Evolutionary conservation across 2,888 invertebrate genomes (phyloP).

Genomic region (Drosophila setosimentum): DNA sequence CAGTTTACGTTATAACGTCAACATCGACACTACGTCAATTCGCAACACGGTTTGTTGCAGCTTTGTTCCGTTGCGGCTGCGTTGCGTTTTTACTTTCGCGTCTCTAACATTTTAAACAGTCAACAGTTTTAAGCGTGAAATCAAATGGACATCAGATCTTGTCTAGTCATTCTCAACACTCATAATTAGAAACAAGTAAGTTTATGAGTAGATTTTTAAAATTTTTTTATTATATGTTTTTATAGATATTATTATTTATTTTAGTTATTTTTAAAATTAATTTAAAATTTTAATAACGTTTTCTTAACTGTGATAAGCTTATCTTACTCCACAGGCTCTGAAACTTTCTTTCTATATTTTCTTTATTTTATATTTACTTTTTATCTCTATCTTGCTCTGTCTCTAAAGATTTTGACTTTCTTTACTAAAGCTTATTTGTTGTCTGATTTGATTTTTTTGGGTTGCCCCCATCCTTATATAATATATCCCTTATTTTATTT

Average conservation of each 20-base stretch:
- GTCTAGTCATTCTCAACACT: neutral
- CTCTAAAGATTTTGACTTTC: neutral
- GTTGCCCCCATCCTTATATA: neutral
- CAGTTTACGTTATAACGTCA: conserved; percentile 76
- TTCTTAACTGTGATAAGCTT: neutral
- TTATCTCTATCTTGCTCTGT: neutral
- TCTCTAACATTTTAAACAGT: conserved; percentile 29
- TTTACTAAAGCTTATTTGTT: neutral
- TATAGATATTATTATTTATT: neutral
- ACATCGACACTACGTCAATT: conserved; percentile 69
- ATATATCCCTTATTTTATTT: neutral
- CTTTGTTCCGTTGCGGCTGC: conserved; percentile 18
- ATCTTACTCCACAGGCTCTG: too few relatives aligned
- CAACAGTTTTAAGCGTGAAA: conserved; percentile 5
- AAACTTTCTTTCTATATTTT: neutral
- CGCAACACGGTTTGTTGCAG: conserved; percentile 11
- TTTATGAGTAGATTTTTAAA: neutral
- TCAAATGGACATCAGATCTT: neutral
- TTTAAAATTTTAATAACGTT: neutral
- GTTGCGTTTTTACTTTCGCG: conserved; percentile 50
- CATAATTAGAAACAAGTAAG: conserved; percentile 11
- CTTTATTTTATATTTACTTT: too few relatives aligned
- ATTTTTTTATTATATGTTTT: too few relatives aligned
- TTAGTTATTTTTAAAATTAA: neutral
- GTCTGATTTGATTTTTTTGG: neutral